Base-by-base conservation (phyloP, 2,113 vertebrate species). In the Microcebus murinus region DNA sequence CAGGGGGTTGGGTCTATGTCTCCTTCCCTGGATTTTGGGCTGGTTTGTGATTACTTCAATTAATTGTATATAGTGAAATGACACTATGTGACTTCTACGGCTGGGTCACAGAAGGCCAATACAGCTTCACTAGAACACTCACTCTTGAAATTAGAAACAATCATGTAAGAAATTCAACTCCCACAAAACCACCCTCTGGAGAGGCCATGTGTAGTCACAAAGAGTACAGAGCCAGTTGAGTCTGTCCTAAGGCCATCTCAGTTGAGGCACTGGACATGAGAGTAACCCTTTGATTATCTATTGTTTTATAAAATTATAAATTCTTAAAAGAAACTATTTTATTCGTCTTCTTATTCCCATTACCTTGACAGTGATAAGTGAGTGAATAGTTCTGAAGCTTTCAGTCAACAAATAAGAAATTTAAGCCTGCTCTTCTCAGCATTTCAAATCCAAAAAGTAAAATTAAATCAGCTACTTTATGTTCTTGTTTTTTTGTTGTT, bases 401-500 rank as follows among this genome's bases (percentile, higher is more conserved):
- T 91, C n/a, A 68, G 29, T 90, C 59, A 82, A 59, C 65, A 85
- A 77, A 77, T 80, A 96, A 65, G 57, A 76, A 52, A 77, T 74
- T 73, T 86, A 77, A 80, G 27, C 48, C 42, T 48, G n/a, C 80
- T 81, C 21, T 76, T 93, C n/a, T 87, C 94, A 55, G 25, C 42
- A 85, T 91, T 95, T 96, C 57, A 87, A 89, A 76, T 87, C 45
- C 76, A 79, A 88, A 94, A 83, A 84, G 31, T 80, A 81, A 93
- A 96, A 85, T 68, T 81, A 88, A 96, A 7, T 31, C n/a, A 89
- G 8, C 48, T 87, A 39, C 45, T 92, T 65, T 68, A 52, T 67
- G 9, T 91, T 70, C 48, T 83, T 76, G 12, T 73, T 76, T 90
- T 71, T 61, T 42, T 67, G 11, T 55, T 95, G 39, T 98, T 97